Evolutionary conservation across 2,113 vertebrate genomes (phyloP).

Genomic region (Ammospiza caudacuta): DNA sequence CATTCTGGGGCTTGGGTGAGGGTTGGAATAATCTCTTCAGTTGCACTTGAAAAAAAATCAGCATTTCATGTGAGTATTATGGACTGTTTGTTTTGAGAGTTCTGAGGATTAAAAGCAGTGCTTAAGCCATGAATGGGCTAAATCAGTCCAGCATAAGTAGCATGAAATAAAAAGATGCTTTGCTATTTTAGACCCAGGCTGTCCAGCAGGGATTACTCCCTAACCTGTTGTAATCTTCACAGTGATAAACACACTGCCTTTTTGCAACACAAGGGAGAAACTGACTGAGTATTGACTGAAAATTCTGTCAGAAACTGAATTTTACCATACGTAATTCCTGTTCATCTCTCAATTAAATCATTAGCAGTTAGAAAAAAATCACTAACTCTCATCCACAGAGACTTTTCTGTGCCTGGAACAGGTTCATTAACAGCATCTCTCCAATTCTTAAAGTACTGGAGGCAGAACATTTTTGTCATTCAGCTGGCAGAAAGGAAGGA

Average conservation of each 20-base stretch:
- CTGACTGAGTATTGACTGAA: background rate
- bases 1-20: background rate
- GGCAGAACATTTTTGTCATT: background rate
- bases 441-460: background rate
- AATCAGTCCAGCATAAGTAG: slow-evolving; percentile 21
- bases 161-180: slow-evolving; percentile 27
- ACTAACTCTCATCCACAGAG: background rate
- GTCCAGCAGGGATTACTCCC: slow-evolving; percentile 32
- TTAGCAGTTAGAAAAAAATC: background rate
- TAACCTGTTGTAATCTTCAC: background rate
- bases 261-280: background rate
- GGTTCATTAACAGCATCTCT: background rate
- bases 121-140: slow-evolving; percentile 22
- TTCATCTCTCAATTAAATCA: background rate
- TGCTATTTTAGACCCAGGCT: slow-evolving; percentile 36
- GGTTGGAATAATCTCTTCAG: background rate
- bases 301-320: background rate
- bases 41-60: background rate
- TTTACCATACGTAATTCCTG: background rate
- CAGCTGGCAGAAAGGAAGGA: background rate
- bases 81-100: slow-evolving; percentile 33
- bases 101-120: slow-evolving; percentile 40
- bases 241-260: background rate
- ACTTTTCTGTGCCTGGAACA: background rate
- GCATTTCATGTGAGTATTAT: background rate